Conservation (phyloP, 2,113 vertebrate genomes). For the Ammodytes dubius region DNA sequence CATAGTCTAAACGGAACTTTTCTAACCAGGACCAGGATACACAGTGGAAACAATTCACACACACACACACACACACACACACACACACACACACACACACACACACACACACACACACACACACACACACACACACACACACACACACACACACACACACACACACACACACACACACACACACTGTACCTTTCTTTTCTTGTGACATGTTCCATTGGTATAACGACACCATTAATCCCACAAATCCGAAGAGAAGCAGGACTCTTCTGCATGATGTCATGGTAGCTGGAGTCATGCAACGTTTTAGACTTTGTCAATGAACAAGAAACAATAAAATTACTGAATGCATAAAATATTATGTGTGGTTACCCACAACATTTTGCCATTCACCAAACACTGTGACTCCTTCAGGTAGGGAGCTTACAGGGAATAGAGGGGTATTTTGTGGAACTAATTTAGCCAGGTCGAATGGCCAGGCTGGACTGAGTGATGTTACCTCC, state of each 20-base stretch:
- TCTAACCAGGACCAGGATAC: neutral
- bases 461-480: too few species aligned
- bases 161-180: neutral
- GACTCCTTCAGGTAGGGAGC: too few species aligned
- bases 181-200: constrained; percentile 6
- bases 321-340: neutral
- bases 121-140: too few species aligned
- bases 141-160: neutral
- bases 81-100: too few species aligned
- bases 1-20: neutral
- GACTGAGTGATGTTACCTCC: too few species aligned
- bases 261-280: neutral
- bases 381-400: too few species aligned
- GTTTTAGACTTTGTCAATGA: neutral
- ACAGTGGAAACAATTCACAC: neutral
- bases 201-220: neutral
- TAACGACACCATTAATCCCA: neutral
- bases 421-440: too few species aligned
- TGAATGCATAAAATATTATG: neutral
- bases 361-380: too few species aligned
- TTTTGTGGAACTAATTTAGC: too few species aligned
- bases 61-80: neutral
- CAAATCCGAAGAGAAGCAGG: neutral
- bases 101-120: too few species aligned
- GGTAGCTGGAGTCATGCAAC: neutral